These are phyloP conservation scores for Temnothorax unifasciatus DNA, from an alignment of 2,888 invertebrate species.

Conservation along the genomic window DNA sequence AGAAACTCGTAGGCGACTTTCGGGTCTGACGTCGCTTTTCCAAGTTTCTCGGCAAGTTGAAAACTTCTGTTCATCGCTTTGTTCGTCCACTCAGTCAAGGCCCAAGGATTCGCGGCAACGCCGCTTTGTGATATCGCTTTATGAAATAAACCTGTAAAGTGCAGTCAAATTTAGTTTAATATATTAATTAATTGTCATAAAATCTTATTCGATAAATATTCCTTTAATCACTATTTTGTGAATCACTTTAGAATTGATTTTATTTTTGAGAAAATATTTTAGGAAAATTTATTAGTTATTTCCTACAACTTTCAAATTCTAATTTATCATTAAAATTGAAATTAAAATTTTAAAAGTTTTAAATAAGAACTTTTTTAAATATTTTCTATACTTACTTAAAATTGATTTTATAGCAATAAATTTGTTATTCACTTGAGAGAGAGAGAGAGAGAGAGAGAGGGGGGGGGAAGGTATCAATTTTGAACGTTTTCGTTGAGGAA, in stretches of 20 bases:
- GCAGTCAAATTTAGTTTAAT: not conserved
- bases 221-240: not conserved
- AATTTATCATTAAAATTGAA: not conserved
- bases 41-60: conserved; percentile 73
- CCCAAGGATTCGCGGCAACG: conserved; percentile 75
- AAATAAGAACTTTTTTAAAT: not conserved
- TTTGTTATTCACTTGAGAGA: not conserved
- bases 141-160: conserved; percentile 80
- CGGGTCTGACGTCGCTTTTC: conserved; percentile 74
- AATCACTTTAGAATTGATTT: not conserved
- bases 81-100: conserved; percentile 30
- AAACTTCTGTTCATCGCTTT: conserved; percentile 68
- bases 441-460: not conserved
- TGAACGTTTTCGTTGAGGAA: not conserved
- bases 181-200: not conserved
- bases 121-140: conserved; percentile 82
- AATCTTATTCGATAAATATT: not conserved
- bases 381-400: not conserved
- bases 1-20: conserved; percentile 77
- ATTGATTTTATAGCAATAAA: not conserved
- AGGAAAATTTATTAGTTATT: not conserved
- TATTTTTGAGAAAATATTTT: not conserved
- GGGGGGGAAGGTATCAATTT: too few species aligned
- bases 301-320: not conserved
- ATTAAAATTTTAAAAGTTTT: not conserved